Conservation (phyloP, 1,140 invertebrate genomes). For the Phthorimaea operculella region DNA sequence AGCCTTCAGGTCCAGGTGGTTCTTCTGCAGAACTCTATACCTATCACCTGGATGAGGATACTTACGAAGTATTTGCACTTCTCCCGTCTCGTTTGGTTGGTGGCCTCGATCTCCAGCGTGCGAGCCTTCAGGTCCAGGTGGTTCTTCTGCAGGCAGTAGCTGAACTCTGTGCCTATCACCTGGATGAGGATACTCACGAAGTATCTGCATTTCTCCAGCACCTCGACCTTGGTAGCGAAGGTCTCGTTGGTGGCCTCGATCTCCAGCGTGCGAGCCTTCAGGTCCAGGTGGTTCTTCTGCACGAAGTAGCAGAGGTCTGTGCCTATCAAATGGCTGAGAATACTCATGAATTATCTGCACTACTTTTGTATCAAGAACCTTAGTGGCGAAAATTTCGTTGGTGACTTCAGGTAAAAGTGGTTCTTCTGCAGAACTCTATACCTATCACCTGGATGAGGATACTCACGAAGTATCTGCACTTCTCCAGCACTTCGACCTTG, state of each 20-base stretch:
- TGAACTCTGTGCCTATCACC: constrained; percentile 21
- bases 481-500: too few species aligned
- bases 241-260: constrained; percentile 97
- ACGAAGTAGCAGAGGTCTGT: constrained; percentile 94
- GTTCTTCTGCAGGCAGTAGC: constrained; percentile 76
- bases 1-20: too few species aligned
- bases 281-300: constrained; percentile 91
- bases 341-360: constrained; percentile 90
- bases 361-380: constrained; percentile 91
- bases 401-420: too few species aligned
- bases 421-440: too few species aligned
- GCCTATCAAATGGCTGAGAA: constrained; percentile 81
- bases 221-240: constrained; percentile 85
- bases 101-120: too few species aligned
- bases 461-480: too few species aligned
- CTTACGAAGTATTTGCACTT: too few species aligned
- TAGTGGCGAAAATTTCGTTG: constrained; percentile 91
- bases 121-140: too few species aligned
- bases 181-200: constrained; percentile 75
- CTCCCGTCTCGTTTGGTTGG: too few species aligned
- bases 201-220: constrained; percentile 94
- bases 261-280: constrained; percentile 80
- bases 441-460: too few species aligned
- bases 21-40: too few species aligned
- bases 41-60: too few species aligned